These are phyloP conservation scores for Typhlomys cinereus DNA, from an alignment of 2,113 vertebrate species.

Conservation along the genomic window DNA sequence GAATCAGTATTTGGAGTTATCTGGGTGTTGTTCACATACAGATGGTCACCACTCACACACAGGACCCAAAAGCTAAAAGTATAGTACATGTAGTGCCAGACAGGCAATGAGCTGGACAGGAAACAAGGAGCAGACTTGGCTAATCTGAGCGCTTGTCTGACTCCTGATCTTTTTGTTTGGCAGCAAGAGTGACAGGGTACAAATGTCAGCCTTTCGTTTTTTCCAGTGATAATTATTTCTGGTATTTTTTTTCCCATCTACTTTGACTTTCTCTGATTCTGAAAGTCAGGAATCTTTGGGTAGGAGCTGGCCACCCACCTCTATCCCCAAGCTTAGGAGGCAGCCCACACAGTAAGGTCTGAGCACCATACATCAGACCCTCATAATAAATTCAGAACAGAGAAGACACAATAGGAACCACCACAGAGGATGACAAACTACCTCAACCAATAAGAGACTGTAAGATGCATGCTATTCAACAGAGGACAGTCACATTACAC, in stretches of 20 bases:
- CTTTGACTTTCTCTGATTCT: slow-evolving; percentile 51
- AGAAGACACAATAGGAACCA: too few species aligned
- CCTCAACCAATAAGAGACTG: too few species aligned
- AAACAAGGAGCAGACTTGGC: neutral
- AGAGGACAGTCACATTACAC: too few species aligned
- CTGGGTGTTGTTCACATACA: neutral
- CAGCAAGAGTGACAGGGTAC: neutral
- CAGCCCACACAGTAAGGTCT: too few species aligned
- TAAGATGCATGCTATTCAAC: too few species aligned
- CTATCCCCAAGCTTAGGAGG: too few species aligned
- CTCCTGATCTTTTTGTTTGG: slow-evolving; percentile 33
- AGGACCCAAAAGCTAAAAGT: neutral
- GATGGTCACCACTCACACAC: neutral
- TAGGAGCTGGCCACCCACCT: too few species aligned
- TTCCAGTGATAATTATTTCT: slow-evolving; percentile 44
- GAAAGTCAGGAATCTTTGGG: slow-evolving; percentile 38
- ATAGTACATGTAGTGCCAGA: neutral
- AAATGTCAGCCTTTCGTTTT: slow-evolving; percentile 22
- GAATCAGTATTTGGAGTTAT: neutral
- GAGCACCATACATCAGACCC: too few species aligned
- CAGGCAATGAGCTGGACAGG: neutral
- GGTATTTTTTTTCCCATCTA: slow-evolving; percentile 45
- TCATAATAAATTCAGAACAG: too few species aligned
- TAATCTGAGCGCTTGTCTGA: slow-evolving; percentile 28
- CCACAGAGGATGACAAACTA: too few species aligned